phyloP scores from a whole-genome alignment of 2,113 vertebrate genomes.

The Beaufortia kweichowensis region DNA sequence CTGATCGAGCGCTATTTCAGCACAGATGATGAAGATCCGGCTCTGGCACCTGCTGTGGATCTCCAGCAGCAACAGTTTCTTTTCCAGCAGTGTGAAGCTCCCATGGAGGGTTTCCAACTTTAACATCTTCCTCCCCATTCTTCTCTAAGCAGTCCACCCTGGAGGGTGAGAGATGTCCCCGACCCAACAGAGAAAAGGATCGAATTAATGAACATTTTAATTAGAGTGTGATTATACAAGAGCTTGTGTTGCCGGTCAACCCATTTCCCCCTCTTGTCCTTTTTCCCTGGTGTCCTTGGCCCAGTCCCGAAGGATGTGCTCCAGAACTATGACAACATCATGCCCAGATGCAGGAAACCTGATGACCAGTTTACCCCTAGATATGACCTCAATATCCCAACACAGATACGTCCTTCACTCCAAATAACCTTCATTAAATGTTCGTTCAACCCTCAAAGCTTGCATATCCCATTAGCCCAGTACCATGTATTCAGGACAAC shows the following conservation, averaged over 20 bases:
- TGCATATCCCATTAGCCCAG: background rate
- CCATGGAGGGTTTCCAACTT: conserved; percentile 99
- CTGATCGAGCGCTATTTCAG: conserved; percentile 97
- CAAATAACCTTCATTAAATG: conserved; percentile 49
- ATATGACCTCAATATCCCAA: conserved; percentile 29
- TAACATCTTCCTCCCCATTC: conserved; percentile 72
- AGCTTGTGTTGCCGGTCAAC: conserved; percentile 65
- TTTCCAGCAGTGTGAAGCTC: conserved; percentile 96
- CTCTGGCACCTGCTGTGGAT: conserved; percentile 93
- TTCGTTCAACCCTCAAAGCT: conserved; percentile 49
- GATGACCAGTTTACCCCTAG: conserved; percentile 16
- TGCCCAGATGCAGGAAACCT: background rate
- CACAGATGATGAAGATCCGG: conserved; percentile 92
- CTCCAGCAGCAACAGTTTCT: conserved; percentile 96
- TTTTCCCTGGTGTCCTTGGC: conserved; percentile 62
- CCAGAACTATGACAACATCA: background rate
- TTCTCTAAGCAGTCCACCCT: conserved; percentile 57
- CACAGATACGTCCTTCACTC: background rate
- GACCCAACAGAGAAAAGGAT: conserved; percentile 57
- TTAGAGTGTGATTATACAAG: conserved; percentile 60
- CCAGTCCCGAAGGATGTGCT: conserved; percentile 64
- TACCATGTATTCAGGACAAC: conserved; percentile 42
- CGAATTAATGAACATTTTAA: conserved; percentile 62
- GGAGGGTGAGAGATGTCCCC: conserved; percentile 47
- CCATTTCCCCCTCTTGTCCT: conserved; percentile 35